Conservation (phyloP, 2,797 vertebrate species). For the Myiotriccus ornatus region DNA sequence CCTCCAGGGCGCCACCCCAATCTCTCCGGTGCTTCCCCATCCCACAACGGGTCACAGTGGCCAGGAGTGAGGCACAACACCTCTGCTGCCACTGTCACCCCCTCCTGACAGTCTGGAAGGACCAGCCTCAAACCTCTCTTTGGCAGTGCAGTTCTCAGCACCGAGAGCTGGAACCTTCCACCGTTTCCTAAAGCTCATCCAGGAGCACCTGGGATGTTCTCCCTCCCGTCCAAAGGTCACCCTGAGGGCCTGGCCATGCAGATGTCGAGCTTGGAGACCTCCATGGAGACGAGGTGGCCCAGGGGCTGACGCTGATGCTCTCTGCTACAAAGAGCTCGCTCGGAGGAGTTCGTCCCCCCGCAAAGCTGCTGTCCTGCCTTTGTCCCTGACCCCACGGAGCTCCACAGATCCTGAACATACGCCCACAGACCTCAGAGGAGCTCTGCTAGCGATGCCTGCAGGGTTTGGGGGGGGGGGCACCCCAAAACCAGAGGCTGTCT, state of each 20-base stretch:
- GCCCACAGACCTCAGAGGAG: not conserved
- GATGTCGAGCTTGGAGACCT: not conserved
- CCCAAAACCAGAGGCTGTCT: rapidly evolving
- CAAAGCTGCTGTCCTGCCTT: not conserved
- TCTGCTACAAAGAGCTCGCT: not conserved
- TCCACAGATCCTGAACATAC: not conserved
- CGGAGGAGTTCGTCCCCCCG: not conserved
- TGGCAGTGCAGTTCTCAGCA: not conserved
- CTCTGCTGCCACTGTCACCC: not conserved
- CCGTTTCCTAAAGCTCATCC: not conserved
- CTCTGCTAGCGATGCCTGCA: not conserved
- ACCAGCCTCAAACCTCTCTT: not conserved
- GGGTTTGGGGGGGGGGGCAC: not conserved
- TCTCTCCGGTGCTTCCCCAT: not conserved
- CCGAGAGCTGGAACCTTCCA: not conserved
- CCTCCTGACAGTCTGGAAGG: rapidly evolving
- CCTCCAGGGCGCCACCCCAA: rapidly evolving
- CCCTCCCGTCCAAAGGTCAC: not conserved
- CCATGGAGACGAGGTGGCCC: not conserved
- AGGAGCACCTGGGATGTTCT: not conserved
- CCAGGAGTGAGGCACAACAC: rapidly evolving
- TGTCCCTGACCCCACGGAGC: rapidly evolving
- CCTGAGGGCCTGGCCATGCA: not conserved
- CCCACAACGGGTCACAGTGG: rapidly evolving
- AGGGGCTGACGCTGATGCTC: not conserved